A percentile compares a stretch with the other conserved stretches of the same genome.
These are phyloP conservation scores for Marmota monax DNA, from an alignment of 2,113 vertebrate species.

Conservation along the genomic window DNA sequence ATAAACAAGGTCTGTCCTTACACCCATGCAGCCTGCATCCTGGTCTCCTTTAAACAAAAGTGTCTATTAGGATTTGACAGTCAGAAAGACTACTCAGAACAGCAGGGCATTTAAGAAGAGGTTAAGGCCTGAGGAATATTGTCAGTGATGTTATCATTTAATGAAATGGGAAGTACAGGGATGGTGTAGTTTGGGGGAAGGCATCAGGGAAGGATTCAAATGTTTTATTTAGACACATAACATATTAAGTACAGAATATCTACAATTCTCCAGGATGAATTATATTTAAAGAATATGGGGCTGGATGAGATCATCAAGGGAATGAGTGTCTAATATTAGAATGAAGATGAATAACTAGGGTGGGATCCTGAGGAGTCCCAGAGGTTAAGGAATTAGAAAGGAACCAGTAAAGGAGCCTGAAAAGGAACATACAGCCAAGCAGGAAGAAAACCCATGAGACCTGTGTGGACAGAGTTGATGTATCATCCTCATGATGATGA, in stretches of 20 bases:
- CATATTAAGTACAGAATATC: background rate
- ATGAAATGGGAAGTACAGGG: background rate
- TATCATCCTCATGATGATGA: background rate
- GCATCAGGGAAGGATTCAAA: background rate
- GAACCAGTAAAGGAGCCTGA: background rate
- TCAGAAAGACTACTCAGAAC: background rate
- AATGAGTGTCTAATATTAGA: background rate
- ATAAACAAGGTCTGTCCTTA: background rate
- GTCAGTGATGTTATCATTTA: background rate
- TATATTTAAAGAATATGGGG: background rate
- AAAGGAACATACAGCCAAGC: background rate
- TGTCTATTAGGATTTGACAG: background rate
- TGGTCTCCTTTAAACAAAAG: background rate
- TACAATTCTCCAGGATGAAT: background rate
- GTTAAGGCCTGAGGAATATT: too few relatives aligned
- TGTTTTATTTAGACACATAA: background rate
- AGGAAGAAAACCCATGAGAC: background rate
- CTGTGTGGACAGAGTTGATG: background rate
- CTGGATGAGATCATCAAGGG: background rate
- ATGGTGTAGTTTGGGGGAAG: background rate
- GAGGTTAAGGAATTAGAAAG: background rate
- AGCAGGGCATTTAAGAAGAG: background rate
- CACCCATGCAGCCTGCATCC: background rate
- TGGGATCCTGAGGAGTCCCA: background rate
- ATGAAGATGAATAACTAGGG: background rate